Evolutionary conservation across 2,113 vertebrate genomes (phyloP).

Genomic region (Heptranchias perlo): DNA sequence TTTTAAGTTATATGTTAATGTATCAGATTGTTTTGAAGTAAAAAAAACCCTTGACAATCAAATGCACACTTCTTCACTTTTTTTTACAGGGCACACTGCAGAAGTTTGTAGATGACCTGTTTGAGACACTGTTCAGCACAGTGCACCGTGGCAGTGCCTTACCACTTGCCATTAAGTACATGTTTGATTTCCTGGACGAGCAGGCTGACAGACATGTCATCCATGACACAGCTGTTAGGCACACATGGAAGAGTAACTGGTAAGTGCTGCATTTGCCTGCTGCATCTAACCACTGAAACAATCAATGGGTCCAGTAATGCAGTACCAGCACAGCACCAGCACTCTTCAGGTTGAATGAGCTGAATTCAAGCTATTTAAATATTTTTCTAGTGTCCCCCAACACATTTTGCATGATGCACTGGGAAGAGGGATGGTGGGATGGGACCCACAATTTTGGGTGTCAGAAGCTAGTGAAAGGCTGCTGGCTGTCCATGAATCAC

Average conservation of each 20-base stretch:
- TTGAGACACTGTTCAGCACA: constrained; percentile 96
- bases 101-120: constrained; percentile 95
- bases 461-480: background rate
- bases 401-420: background rate
- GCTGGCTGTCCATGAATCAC: background rate
- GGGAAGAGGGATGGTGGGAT: background rate
- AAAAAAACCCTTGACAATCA: background rate
- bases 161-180: constrained; percentile 96
- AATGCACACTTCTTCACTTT: background rate
- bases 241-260: constrained; percentile 99
- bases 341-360: background rate
- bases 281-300: background rate
- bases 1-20: background rate
- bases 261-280: constrained; percentile 49
- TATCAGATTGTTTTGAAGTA: background rate
- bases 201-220: constrained; percentile 93
- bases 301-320: background rate
- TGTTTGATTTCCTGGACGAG: constrained; percentile 98
- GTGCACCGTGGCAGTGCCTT: constrained; percentile 90
- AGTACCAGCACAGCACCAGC: background rate
- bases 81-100: constrained; percentile 81
- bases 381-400: no score
- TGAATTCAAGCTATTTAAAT: background rate
- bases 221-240: constrained; percentile 87
- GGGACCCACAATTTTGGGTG: background rate